Conservation (phyloP, 2,113 vertebrate genomes). For the Onychostruthus taczanowskii region DNA sequence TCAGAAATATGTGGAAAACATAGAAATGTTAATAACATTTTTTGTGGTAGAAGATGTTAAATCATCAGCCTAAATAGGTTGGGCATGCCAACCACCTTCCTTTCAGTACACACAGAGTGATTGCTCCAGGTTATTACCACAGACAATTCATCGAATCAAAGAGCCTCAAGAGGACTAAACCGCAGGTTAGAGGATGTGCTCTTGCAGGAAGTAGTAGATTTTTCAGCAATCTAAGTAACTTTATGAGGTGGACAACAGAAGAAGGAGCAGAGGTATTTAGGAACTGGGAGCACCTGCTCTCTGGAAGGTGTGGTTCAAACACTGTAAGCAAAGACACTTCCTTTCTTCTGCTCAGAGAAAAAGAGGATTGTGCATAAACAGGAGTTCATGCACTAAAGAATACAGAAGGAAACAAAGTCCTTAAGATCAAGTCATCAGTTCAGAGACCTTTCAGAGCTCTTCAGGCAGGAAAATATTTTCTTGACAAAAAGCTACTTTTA, state of each 20-base stretch:
- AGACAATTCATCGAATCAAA: background rate
- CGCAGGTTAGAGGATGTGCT: background rate
- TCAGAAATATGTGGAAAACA: background rate
- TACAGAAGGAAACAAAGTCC: background rate
- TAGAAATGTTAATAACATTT: background rate
- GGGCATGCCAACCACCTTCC: background rate
- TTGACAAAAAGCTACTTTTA: background rate
- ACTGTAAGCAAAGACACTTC: background rate
- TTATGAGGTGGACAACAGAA: background rate
- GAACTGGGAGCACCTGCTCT: background rate
- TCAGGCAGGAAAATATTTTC: background rate
- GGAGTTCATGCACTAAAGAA: background rate
- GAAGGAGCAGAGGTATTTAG: background rate
- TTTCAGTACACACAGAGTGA: background rate
- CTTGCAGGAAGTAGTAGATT: background rate
- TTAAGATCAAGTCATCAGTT: background rate
- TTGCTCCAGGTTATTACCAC: background rate
- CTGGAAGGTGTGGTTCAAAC: background rate
- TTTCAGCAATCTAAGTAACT: background rate
- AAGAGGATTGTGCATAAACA: background rate
- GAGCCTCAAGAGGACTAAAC: background rate
- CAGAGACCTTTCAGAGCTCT: background rate
- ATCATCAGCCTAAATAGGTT: background rate
- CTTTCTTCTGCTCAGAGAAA: background rate
- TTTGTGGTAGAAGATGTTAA: background rate